Conservation (phyloP, 1,140 invertebrate species). For the Sarcophaga peregrina region DNA sequence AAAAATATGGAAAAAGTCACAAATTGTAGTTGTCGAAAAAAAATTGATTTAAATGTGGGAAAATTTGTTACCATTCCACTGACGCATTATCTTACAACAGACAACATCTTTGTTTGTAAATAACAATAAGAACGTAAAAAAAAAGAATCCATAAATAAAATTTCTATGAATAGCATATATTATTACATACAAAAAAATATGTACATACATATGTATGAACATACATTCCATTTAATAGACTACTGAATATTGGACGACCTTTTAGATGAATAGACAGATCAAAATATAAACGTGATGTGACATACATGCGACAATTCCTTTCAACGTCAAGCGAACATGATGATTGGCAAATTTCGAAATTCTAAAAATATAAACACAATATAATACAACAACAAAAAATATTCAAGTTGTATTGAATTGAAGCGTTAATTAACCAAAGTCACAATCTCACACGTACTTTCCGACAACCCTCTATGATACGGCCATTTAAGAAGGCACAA, state of each 20-base stretch:
- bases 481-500: background rate
- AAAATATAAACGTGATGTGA: slow-evolving; percentile 27
- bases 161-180: too few species aligned
- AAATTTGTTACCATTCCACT: background rate
- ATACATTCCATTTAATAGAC: background rate
- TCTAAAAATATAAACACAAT: background rate
- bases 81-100: background rate
- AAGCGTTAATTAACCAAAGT: slow-evolving; percentile 38
- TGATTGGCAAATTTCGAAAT: slow-evolving; percentile 37
- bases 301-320: slow-evolving; percentile 34
- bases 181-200: too few species aligned
- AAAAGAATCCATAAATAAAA: too few species aligned
- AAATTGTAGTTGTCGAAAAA: slow-evolving; percentile 19
- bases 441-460: slow-evolving; percentile 27
- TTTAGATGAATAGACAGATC: background rate
- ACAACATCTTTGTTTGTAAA: too few species aligned
- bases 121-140: too few species aligned
- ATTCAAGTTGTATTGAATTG: background rate
- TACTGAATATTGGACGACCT: background rate
- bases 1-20: slow-evolving; percentile 35
- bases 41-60: slow-evolving; percentile 25
- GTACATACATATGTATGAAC: too few species aligned
- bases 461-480: slow-evolving; percentile 20
- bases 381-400: background rate
- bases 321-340: slow-evolving; percentile 17